These are phyloP conservation scores for Rhingia campestris DNA, from an alignment of 2,888 invertebrate species.

Conservation along the genomic window DNA sequence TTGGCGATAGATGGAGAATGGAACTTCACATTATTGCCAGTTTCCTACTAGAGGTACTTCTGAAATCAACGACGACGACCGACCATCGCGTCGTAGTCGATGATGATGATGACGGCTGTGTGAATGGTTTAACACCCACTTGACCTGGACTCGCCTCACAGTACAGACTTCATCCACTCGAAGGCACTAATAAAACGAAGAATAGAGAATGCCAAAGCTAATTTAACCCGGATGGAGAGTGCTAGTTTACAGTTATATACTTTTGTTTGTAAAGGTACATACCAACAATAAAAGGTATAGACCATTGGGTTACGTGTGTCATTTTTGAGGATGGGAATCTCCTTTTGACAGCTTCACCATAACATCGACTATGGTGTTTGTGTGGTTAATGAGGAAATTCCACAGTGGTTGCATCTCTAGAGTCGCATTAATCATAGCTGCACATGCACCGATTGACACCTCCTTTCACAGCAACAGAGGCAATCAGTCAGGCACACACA, in stretches of 20 bases:
- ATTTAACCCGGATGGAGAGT: conserved; percentile 62
- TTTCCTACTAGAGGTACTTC: conserved; percentile 15
- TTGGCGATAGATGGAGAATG: conserved; percentile 38
- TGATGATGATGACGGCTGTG: conserved; percentile 69
- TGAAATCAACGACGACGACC: conserved; percentile 15
- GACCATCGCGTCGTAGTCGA: conserved; percentile 18
- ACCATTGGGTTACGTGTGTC: conserved; percentile 51
- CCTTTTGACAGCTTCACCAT: conserved; percentile 27
- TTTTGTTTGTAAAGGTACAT: conserved; percentile 16
- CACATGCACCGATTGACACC: conserved; percentile 51
- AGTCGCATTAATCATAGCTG: conserved; percentile 50
- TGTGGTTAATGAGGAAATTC: conserved; percentile 60
- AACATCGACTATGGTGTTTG: neutral
- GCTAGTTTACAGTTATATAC: conserved; percentile 49
- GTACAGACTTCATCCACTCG: conserved; percentile 21
- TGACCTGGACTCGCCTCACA: conserved; percentile 66
- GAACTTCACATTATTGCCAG: conserved; percentile 31
- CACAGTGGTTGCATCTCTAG: conserved; percentile 35
- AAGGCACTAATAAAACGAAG: conserved; percentile 51
- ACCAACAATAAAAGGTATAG: conserved; percentile 21
- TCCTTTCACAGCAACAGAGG: conserved; percentile 48
- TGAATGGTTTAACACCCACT: conserved; percentile 73
- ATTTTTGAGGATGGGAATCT: conserved; percentile 48
- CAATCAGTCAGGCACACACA: conserved; percentile 22
- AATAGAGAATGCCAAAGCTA: conserved; percentile 46